Evolutionary conservation across 2,888 invertebrate species (phyloP).

Genomic region (Pimpla rufipes): DNA sequence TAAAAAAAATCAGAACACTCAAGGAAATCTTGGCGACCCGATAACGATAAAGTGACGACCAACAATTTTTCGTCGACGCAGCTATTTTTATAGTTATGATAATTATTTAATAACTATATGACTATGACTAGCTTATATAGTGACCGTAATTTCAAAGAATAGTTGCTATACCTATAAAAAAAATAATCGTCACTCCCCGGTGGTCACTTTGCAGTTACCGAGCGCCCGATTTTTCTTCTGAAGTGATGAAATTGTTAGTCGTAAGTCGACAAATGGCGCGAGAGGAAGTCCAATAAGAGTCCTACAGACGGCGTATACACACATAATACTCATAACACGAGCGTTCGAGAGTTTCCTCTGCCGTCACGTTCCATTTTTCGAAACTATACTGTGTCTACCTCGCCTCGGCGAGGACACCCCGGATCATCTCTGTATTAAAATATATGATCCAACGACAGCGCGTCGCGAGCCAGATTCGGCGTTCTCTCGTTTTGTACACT

Average conservation of each 20-base stretch:
- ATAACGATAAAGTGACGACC: no score
- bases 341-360: constrained; percentile 9
- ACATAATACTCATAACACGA: constrained; percentile 2
- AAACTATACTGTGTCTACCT: constrained; percentile 48
- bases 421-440: constrained; percentile 1
- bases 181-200: no score
- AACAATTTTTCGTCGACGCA: neutral
- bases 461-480: neutral
- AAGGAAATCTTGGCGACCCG: no score
- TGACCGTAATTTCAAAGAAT: neutral
- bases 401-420: constrained; percentile 18
- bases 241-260: constrained; percentile 5
- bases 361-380: constrained; percentile 28
- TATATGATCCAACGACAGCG: constrained; percentile 25
- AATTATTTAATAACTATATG: no score
- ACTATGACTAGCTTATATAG: no score
- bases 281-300: constrained; percentile 20
- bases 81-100: no score
- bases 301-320: constrained; percentile 8
- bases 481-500: neutral
- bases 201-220: no score
- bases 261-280: constrained; percentile 27
- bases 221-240: neutral
- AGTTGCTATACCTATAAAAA: neutral
- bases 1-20: neutral